Evolutionary conservation across 2,113 vertebrate species (phyloP).

Genomic region (Acrocephalus kingi): DNA sequence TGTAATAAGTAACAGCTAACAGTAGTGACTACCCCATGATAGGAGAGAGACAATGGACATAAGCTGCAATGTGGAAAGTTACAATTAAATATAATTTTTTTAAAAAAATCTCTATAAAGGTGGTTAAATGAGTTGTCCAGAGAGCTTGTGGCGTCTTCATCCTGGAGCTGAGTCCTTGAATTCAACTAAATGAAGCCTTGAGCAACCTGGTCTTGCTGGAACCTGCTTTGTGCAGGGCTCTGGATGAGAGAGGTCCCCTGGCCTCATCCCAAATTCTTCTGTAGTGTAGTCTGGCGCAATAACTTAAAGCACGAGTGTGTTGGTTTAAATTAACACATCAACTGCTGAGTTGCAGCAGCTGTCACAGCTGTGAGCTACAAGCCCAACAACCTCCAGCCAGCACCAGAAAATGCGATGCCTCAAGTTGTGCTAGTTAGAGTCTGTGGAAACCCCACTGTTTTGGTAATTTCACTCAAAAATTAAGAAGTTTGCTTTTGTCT

Average conservation of each 20-base stretch:
- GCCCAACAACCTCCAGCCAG: background rate
- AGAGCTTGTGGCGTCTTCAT: background rate
- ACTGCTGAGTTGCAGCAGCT: slow-evolving; percentile 24
- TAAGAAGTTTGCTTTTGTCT: background rate
- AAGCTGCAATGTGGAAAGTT: background rate
- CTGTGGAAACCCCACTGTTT: background rate
- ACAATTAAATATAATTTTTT: background rate
- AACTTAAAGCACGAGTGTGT: background rate
- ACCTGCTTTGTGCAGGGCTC: background rate
- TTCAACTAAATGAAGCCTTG: background rate
- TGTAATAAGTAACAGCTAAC: background rate
- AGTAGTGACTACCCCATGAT: accelerated
- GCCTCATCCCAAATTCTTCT: background rate
- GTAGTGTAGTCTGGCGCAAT: accelerated
- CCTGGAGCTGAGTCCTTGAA: background rate
- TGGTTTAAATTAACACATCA: slow-evolving; percentile 30
- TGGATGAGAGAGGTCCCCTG: accelerated
- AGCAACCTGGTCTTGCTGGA: background rate
- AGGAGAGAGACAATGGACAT: background rate
- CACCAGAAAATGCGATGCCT: background rate
- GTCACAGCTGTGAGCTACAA: background rate
- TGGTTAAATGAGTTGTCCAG: background rate
- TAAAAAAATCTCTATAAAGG: background rate
- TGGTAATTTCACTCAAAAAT: background rate
- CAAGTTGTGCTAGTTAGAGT: background rate